These are phyloP conservation scores for Euzetes globulus DNA, from an alignment of 2,888 invertebrate species.

Conservation along the genomic window DNA sequence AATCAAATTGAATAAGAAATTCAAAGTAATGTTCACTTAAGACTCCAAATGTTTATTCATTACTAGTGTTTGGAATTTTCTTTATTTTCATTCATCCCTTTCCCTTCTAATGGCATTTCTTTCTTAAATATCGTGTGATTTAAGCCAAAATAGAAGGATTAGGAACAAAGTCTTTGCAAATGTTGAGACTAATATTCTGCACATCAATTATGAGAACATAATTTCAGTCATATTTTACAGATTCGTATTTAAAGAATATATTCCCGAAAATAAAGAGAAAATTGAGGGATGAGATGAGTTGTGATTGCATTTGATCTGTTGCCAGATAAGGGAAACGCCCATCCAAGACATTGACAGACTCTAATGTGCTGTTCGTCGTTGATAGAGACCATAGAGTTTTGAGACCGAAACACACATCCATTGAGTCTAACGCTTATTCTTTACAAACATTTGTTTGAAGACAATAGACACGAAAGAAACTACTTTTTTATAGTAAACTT, in stretches of 20 bases:
- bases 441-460: background rate
- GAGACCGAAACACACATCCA: background rate
- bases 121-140: too few relatives aligned
- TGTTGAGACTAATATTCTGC: too few relatives aligned
- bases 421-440: background rate
- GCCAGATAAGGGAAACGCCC: constrained; percentile 21
- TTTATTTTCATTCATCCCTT: too few relatives aligned
- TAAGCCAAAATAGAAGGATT: too few relatives aligned
- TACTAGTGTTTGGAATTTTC: too few relatives aligned
- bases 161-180: too few relatives aligned
- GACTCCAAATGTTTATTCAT: too few relatives aligned
- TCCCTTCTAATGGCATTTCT: too few relatives aligned
- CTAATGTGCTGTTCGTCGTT: background rate
- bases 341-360: background rate
- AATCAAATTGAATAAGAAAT: background rate
- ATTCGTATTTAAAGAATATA: background rate
- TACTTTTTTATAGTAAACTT: constrained; percentile 7
- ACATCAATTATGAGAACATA: background rate
- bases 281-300: background rate
- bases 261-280: background rate
- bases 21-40: background rate
- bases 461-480: constrained; percentile 10
- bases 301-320: constrained; percentile 5
- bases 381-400: background rate
- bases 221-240: background rate